Percentiles rank a stretch among this genome's conserved stretches.
These are phyloP conservation scores for Chaetodon trifascialis DNA, from an alignment of 2,113 vertebrate genomes.

Conservation along the genomic window DNA sequence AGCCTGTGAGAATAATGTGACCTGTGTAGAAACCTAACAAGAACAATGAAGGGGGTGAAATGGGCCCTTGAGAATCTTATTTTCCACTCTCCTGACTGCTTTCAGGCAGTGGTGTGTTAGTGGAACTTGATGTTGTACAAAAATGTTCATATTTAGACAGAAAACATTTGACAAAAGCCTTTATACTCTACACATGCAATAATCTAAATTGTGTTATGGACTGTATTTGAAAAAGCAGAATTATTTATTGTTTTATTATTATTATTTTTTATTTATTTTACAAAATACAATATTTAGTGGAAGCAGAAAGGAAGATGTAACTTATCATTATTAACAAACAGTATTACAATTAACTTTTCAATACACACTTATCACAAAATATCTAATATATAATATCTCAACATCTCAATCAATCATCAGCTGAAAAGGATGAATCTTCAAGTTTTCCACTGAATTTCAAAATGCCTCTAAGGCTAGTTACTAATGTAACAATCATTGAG, in stretches of 20 bases:
- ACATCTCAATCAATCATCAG: not conserved
- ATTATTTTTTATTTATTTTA: too few relatives aligned
- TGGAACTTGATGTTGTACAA: not conserved
- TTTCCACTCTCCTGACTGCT: constrained; percentile 1
- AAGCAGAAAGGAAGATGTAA: too few relatives aligned
- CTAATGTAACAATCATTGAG: too few relatives aligned
- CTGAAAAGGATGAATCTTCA: not conserved
- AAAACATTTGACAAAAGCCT: too few relatives aligned
- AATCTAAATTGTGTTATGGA: too few relatives aligned
- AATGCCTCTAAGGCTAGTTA: too few relatives aligned
- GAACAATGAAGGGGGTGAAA: not conserved
- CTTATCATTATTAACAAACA: too few relatives aligned
- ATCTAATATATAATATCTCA: not conserved
- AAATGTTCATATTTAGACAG: not conserved
- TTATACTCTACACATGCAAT: too few relatives aligned
- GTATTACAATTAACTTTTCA: too few relatives aligned
- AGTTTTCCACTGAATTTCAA: not conserved
- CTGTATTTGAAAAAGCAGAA: too few relatives aligned
- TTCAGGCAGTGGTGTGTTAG: not conserved
- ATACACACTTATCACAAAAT: not conserved
- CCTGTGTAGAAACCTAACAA: not conserved
- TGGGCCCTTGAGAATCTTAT: not conserved
- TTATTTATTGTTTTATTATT: too few relatives aligned
- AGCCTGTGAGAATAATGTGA: not conserved
- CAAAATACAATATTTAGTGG: too few relatives aligned